Base-by-base conservation (phyloP, 2,888 invertebrate species). In the Ophion slaviceki region DNA sequence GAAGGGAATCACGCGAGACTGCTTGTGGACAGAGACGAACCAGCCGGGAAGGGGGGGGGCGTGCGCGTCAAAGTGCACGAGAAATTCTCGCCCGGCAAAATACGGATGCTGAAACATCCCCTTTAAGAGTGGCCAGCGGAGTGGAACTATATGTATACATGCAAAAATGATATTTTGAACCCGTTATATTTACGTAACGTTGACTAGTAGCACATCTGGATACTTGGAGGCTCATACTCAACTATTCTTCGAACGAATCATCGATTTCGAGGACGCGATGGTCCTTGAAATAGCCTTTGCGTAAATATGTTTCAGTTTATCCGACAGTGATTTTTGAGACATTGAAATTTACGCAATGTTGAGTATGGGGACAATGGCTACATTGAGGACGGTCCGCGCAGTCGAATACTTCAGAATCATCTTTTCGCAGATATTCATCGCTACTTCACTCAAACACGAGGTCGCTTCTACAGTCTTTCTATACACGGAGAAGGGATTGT, bases 41-140 rank as follows among this genome's bases (percentile, higher is more conserved):
- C 40, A 40, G 40, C 6, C 28, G 72, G 5, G 72, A n/a, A 24
- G 53, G 70, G 70, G 57, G 36, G 28, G n/a, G 57, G 24, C 7
- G 45, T 40, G 74, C 62, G 74, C 62, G 70, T 71, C 47, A 24
- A 32, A 64, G 72, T 59, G 36, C n/a, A 71, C 71, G 71, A 72
- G 17, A 20, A 36, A 59, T 72, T 59, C 72, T 72, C 59, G 57
- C 57, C 59, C 11, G 71, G 64, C 57, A 20, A 74, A 67, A 53
- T 61, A 11, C 77, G 45, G 66, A 76, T 71, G 36, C 32, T 61
- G 77, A 62, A 80, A 78, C 72, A 81, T 84, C 77, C 80, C 77
- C 84, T 84, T 84, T 84, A 84, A 84, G 32, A 57, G 32, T 24
- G 36, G 11, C 57, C 45, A 28, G 66, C n/a, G 53, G 45, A 75